phyloP scores from a whole-genome alignment of 1,140 invertebrate species.

The Coenobita brevimanus region DNA sequence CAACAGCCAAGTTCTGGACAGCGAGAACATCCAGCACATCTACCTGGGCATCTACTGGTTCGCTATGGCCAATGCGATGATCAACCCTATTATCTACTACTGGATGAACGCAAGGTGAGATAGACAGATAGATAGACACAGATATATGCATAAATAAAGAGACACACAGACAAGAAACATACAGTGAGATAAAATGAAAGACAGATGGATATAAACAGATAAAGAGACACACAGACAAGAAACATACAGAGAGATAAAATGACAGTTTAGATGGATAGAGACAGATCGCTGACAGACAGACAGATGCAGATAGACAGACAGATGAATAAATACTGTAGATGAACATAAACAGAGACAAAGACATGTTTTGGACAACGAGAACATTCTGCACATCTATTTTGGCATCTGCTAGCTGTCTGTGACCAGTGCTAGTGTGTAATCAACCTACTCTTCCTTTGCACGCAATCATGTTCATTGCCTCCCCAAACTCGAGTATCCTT shows the following conservation, averaged over 20 bases:
- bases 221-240: neutral
- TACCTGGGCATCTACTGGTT: conserved; percentile 89
- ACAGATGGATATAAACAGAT: neutral
- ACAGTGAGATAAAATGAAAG: neutral
- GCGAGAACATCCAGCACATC: conserved; percentile 83
- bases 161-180: neutral
- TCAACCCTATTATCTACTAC: conserved; percentile 93
- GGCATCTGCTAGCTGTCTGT: too few relatives aligned
- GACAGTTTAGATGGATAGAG: neutral
- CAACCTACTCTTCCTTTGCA: too few relatives aligned
- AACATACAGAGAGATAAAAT: neutral
- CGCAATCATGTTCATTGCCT: too few relatives aligned
- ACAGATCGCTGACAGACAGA: too few relatives aligned
- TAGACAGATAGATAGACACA: neutral
- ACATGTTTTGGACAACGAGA: too few relatives aligned
- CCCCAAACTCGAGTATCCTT: too few relatives aligned
- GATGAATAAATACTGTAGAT: too few relatives aligned
- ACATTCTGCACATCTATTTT: too few relatives aligned
- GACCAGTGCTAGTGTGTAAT: too few relatives aligned
- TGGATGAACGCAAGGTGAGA: conserved; percentile 89
- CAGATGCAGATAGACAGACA: too few relatives aligned
- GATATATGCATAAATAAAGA: neutral
- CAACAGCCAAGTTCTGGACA: conserved; percentile 81
- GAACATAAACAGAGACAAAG: too few relatives aligned
- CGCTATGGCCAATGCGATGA: conserved; percentile 93